These are phyloP conservation scores for Dipodomys ordii DNA, from an alignment of 2,113 vertebrate species.

Conservation along the genomic window DNA sequence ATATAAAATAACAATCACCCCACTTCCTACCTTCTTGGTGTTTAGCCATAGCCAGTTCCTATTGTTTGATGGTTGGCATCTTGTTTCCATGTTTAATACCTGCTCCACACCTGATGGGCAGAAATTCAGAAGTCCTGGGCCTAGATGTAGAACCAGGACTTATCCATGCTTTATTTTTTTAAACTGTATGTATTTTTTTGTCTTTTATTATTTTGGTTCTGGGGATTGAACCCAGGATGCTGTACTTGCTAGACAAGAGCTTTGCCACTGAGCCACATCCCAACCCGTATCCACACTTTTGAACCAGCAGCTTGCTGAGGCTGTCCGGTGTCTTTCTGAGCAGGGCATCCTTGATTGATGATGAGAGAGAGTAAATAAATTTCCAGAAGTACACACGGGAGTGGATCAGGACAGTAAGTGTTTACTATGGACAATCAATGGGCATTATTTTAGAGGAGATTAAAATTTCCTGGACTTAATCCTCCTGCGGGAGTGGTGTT, in stretches of 20 bases:
- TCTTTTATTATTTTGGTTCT: too few relatives aligned
- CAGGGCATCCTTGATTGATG: constrained; percentile 69
- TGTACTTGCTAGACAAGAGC: too few relatives aligned
- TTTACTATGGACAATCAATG: constrained; percentile 79
- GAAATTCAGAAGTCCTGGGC: background rate
- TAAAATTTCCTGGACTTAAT: constrained; percentile 81
- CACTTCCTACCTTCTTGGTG: background rate
- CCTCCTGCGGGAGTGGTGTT: constrained; percentile 23
- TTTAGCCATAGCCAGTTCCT: background rate
- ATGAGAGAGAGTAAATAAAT: constrained; percentile 78
- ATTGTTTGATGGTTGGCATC: background rate
- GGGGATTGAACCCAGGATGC: too few relatives aligned
- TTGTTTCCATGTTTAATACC: background rate
- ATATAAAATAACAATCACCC: background rate
- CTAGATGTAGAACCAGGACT: background rate
- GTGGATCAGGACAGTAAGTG: constrained; percentile 80
- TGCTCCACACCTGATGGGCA: background rate
- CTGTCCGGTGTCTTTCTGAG: constrained; percentile 51
- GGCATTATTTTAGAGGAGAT: constrained; percentile 82
- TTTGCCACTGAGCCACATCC: too few relatives aligned
- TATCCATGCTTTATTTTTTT: background rate
- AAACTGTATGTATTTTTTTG: too few relatives aligned
- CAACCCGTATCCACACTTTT: background rate
- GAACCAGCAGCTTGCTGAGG: background rate
- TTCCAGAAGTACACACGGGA: constrained; percentile 71